Evolutionary conservation across 92 coral and sea anemone species (phyloP), one percentile per base, ranked within the genome.

Genomic region (Epizoanthus illoricatus): DNA sequence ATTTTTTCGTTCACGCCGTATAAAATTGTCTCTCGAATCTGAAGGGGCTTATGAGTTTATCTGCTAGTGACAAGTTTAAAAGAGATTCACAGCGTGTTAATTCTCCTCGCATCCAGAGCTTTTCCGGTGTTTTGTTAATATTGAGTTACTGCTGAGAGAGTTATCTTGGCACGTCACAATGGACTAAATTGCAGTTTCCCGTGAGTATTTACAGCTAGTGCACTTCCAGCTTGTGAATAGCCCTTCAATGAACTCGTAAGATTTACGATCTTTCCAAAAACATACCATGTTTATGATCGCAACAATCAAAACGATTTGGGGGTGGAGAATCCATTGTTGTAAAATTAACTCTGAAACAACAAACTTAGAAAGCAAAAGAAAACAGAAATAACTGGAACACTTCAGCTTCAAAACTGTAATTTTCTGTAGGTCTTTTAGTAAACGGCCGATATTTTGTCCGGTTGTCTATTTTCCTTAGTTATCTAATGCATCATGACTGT

Each of bases 121-220:
- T 78, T 78, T 78, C 82, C 82, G 82, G 82, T 78, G 82, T 63
- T 78, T 78, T 78, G 82, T 78, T 45, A 42, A 12, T 4, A n/a
- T 5, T 24, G 39, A 42, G 17, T 40, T 49, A 61, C 82, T 64
- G 82, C 82, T 78, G 82, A 42, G 82, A 39, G 49, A 60, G 56
- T 2, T 15, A 12, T 16, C 11, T 19, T 20, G 3, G 13, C 36
- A 47, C 82, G 82, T 78, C 82, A 78, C 71, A 78, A 78, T 78
- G 64, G 71, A 19, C 72, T 8, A 78, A 78, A 78, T 78, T 63
- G 72, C 72, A 63, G 28, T 20, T 78, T 28, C 72, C 65, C 47
- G 23, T 7, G 47, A 76, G 71, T 62, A 43, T 76, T 76, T 62
- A 62, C 43, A 75, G 39, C 60, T 76, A 24, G 13, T 19, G 71